phyloP scores from a whole-genome alignment of 2,113 vertebrate species.

The Platichthys flesus region DNA sequence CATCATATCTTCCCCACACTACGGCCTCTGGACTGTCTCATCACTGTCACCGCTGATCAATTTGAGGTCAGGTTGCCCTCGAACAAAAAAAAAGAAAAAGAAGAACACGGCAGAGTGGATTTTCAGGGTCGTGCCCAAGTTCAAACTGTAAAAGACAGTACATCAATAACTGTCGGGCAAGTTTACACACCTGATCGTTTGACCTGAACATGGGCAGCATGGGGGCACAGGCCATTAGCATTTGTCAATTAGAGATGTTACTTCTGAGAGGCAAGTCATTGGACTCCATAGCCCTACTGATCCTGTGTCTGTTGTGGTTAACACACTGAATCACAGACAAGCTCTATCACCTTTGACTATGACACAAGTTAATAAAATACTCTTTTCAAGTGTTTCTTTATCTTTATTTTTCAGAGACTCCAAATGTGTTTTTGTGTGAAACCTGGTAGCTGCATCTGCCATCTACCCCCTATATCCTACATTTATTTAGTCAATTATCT shows the following conservation, averaged over 20 bases:
- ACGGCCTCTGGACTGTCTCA: constrained; percentile 1
- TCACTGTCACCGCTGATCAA: constrained; percentile 54
- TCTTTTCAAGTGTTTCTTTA: too few species aligned
- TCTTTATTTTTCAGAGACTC: too few species aligned
- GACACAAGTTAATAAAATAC: too few species aligned
- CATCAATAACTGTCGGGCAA: constrained; percentile 63
- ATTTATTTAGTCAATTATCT: too few species aligned
- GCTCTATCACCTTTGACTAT: too few species aligned
- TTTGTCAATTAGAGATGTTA: not conserved
- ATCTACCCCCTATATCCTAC: too few species aligned
- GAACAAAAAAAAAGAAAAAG: constrained; percentile 17
- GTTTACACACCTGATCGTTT: constrained; percentile 54
- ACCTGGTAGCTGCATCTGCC: too few species aligned
- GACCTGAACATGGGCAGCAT: not conserved
- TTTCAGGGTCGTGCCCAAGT: constrained; percentile 38
- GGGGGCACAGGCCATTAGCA: not conserved
- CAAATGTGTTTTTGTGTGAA: too few species aligned
- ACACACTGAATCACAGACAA: too few species aligned
- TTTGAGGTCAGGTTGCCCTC: constrained; percentile 32
- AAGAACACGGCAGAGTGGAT: constrained; percentile 36
- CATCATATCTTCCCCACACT: constrained; percentile 18
- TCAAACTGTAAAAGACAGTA: constrained; percentile 26
- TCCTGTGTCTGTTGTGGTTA: not conserved
- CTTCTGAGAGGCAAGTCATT: constrained; percentile 5
- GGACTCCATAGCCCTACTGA: not conserved